phyloP scores from a whole-genome alignment of 2,888 invertebrate species.

The Drosophila affinis region DNA sequence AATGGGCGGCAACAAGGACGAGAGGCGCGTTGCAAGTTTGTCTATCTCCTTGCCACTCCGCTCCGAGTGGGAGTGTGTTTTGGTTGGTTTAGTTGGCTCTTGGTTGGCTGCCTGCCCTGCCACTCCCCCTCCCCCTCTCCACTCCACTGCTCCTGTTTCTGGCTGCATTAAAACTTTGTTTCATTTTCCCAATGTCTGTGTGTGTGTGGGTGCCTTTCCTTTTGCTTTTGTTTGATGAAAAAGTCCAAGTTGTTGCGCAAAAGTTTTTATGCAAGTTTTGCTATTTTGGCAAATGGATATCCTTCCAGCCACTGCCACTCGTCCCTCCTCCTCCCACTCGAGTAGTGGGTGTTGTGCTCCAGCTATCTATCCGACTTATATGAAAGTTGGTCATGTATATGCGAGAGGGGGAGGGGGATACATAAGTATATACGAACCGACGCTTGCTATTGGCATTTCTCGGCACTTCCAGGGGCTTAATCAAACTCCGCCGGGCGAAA shows the following conservation, averaged over 20 bases:
- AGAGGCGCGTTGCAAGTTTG: slow-evolving; percentile 39
- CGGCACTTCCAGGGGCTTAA: slow-evolving; percentile 28
- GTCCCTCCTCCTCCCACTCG: neutral
- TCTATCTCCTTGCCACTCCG: slow-evolving; percentile 17
- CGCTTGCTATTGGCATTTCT: slow-evolving; percentile 20
- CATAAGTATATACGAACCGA: neutral
- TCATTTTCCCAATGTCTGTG: slow-evolving; percentile 49
- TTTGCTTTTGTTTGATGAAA: slow-evolving; percentile 77
- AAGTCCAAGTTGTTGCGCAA: slow-evolving; percentile 79
- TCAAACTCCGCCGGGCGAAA: slow-evolving; percentile 21
- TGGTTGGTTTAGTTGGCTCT: slow-evolving; percentile 55
- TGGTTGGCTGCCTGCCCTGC: slow-evolving; percentile 23
- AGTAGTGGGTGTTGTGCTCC: slow-evolving; percentile 16
- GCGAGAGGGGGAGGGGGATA: neutral
- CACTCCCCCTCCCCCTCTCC: slow-evolving; percentile 32
- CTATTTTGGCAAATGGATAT: slow-evolving; percentile 78
- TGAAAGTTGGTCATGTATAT: slow-evolving; percentile 58
- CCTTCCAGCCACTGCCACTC: slow-evolving; percentile 36
- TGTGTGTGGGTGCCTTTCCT: slow-evolving; percentile 52
- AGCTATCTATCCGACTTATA: slow-evolving; percentile 49
- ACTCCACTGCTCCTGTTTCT: neutral
- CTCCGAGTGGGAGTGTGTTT: slow-evolving; percentile 34
- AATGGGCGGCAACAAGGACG: slow-evolving; percentile 49
- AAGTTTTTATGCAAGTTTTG: slow-evolving; percentile 78
- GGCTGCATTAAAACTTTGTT: slow-evolving; percentile 76